A percentile compares a stretch with the other conserved stretches of the same genome.
Evolutionary conservation across 2,888 invertebrate species (phyloP).

Genomic region (Nycteola revayana): DNA sequence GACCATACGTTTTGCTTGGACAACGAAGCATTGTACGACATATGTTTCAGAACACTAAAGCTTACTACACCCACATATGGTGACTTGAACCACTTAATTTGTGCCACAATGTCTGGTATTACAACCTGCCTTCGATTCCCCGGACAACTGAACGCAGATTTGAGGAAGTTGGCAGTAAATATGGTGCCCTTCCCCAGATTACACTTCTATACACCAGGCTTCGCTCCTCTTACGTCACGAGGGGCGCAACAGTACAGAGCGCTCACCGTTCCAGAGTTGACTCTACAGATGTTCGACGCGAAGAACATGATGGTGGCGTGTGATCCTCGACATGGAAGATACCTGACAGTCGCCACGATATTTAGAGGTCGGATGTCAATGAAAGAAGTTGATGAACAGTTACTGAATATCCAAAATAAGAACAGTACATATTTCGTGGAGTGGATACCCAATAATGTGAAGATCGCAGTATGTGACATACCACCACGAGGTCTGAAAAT

Average conservation of each 20-base stretch:
- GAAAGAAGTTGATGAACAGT: slow-evolving; percentile 94
- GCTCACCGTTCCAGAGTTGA: slow-evolving; percentile 94
- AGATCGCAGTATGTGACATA: slow-evolving; percentile 91
- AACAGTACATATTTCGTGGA: slow-evolving; percentile 90
- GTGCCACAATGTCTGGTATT: slow-evolving; percentile 92
- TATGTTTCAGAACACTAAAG: slow-evolving; percentile 89
- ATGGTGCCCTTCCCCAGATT: slow-evolving; percentile 85
- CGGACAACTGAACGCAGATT: slow-evolving; percentile 72
- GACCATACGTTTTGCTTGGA: slow-evolving; percentile 87
- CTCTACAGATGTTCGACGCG: slow-evolving; percentile 84
- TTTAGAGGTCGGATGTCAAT: slow-evolving; percentile 96
- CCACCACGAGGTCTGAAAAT: slow-evolving; percentile 89
- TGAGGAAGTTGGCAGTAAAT: slow-evolving; percentile 71
- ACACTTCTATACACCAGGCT: slow-evolving; percentile 82
- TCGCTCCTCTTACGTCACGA: slow-evolving; percentile 88
- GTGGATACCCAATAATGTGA: slow-evolving; percentile 91
- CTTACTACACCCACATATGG: slow-evolving; percentile 89
- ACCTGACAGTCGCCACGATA: slow-evolving; percentile 94
- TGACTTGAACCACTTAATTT: slow-evolving; percentile 91
- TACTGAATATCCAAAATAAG: slow-evolving; percentile 89
- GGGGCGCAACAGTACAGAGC: slow-evolving; percentile 94
- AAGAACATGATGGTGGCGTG: slow-evolving; percentile 95
- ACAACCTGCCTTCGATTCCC: slow-evolving; percentile 89
- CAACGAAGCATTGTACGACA: slow-evolving; percentile 87
- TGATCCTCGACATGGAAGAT: slow-evolving; percentile 94